Conservation (phyloP, 1,140 invertebrate genomes). For the Drosophila asahinai region DNA sequence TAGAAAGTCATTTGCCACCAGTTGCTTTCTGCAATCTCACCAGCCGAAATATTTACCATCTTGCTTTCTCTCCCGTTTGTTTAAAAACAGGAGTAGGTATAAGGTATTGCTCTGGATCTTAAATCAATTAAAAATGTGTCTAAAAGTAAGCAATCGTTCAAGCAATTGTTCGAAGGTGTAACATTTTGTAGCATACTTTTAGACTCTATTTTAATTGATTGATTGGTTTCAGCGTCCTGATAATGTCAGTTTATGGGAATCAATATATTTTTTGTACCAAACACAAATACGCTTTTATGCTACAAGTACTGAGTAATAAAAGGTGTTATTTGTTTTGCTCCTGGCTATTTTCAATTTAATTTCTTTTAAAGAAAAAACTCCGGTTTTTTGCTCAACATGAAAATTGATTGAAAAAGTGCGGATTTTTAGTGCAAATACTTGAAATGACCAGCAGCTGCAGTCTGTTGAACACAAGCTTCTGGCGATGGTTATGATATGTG, state of each 20-base stretch:
- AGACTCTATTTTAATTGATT: not conserved
- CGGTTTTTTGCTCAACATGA: constrained; percentile 12
- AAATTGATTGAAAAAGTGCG: constrained; percentile 10
- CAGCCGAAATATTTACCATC: not conserved
- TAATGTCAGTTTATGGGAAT: not conserved
- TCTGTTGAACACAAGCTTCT: constrained; percentile 4
- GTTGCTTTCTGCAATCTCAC: constrained; percentile 9
- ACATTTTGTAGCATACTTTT: not conserved
- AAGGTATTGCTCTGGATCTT: too few species aligned
- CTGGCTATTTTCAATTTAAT: not conserved
- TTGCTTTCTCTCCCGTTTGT: not conserved
- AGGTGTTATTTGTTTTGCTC: constrained; percentile 1
- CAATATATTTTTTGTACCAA: not conserved
- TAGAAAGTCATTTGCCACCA: constrained; percentile 54
- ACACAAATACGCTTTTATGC: not conserved
- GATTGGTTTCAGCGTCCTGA: not conserved
- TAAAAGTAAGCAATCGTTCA: too few species aligned
- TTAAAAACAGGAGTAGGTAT: not conserved
- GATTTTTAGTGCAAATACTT: constrained; percentile 33
- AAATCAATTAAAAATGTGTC: not conserved
- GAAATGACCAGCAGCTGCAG: constrained; percentile 24
- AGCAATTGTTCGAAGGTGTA: not conserved
- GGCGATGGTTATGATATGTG: constrained; percentile 18
- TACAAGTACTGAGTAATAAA: too few species aligned
- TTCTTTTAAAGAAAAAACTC: constrained; percentile 16